Conservation (phyloP, 2,888 invertebrate genomes). For the Drosophila incognita region DNA sequence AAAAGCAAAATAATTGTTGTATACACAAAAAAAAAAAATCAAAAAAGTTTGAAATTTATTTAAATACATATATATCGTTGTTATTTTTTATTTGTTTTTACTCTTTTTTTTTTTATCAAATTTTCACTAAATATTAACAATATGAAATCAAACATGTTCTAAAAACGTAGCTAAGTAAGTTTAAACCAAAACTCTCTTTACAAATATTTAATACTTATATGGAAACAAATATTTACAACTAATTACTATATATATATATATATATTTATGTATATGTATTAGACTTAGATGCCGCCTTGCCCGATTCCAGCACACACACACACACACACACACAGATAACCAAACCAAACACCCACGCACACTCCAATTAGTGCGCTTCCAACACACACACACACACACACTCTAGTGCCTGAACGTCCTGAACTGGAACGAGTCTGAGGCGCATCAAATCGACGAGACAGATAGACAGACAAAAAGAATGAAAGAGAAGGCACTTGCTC, state of each 20-base stretch:
- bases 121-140: not conserved
- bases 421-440: not conserved
- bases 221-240: slow-evolving; percentile 37
- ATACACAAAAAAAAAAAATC: not conserved
- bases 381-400: slow-evolving; percentile 1
- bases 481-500: slow-evolving; percentile 1
- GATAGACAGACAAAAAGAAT: not conserved
- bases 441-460: slow-evolving; percentile 10
- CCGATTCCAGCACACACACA: slow-evolving; percentile 19
- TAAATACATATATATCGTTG: slow-evolving; percentile 3
- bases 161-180: slow-evolving; percentile 48
- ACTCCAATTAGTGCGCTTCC: not conserved
- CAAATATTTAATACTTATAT: slow-evolving; percentile 34
- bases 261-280: slow-evolving; percentile 43
- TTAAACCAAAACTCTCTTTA: slow-evolving; percentile 32
- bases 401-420: slow-evolving; percentile 2
- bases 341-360: not conserved
- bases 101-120: not conserved
- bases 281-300: slow-evolving; percentile 39
- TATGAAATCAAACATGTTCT: slow-evolving; percentile 16
- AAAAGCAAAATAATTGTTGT: slow-evolving; percentile 11
- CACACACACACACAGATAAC: not conserved
- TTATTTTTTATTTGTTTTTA: not conserved
- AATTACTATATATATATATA: slow-evolving; percentile 21
- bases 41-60: not conserved